These are phyloP conservation scores for Platyscapa corneri DNA, from an alignment of 1,140 invertebrate genomes.

Conservation along the genomic window DNA sequence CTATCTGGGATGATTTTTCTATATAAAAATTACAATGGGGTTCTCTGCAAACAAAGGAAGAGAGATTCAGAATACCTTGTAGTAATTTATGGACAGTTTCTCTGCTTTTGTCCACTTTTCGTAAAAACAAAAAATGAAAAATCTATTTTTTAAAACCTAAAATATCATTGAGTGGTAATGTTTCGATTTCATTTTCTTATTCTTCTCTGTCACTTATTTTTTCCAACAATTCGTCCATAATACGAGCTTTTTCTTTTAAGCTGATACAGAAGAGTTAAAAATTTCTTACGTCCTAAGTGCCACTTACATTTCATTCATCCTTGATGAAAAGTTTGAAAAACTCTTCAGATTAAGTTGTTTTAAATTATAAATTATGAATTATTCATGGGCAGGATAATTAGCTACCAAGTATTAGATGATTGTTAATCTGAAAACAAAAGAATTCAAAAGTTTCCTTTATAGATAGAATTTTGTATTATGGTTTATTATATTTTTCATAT, in stretches of 20 bases:
- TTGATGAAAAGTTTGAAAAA: neutral
- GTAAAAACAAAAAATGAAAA: neutral
- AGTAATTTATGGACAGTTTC: conserved; percentile 31
- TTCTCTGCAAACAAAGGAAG: neutral
- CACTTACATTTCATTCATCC: neutral
- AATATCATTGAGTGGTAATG: no score
- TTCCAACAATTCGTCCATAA: neutral
- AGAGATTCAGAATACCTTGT: neutral
- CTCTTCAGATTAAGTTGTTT: neutral
- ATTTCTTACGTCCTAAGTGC: neutral
- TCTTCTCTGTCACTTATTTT: neutral
- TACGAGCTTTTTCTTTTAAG: neutral
- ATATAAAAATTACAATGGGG: conserved; percentile 10
- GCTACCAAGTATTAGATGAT: neutral
- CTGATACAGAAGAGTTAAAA: neutral
- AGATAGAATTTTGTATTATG: no score
- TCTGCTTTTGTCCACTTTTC: conserved; percentile 2
- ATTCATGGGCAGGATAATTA: neutral
- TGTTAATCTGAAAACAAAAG: neutral
- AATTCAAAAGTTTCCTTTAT: no score
- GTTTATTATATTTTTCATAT: no score
- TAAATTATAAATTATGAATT: neutral
- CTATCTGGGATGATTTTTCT: neutral
- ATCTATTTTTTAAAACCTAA: neutral
- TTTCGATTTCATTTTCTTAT: conserved; percentile 15